Base-by-base conservation (phyloP, 2,797 vertebrate genomes). In the Acestrorhynchus altus region DNA sequence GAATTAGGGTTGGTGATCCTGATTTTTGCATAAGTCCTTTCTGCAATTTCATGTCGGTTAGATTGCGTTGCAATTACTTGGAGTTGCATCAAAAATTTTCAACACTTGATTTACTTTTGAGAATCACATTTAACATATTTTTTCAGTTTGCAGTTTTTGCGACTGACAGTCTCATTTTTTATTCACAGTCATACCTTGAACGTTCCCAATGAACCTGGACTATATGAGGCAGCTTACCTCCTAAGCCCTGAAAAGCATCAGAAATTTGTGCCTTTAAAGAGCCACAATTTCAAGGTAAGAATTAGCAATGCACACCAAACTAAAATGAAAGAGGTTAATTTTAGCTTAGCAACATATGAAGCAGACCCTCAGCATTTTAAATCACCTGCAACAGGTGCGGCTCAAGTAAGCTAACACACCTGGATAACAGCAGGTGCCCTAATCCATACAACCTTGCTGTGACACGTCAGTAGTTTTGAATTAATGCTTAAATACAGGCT, bases 351-450 rank as follows among this genome's bases (percentile, higher is more conserved):
- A 54, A 35, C 46, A 74, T 54, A 77, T 64, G n/a, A 42, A 51
- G 52, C 13, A 44, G 10, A 13, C 28, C 51, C 46, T 76, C 44
- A 76, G 42, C 56, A 74, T 64, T 78, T 35, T 65, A 74, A 26
- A 57, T 54, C 75, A 82, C 74, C 83, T 82, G 80, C 40, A 59
- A 61, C 80, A 80, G 83, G 74, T 82, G 77, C 15, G 59, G 78
- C 64, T 76, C 35, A 69, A 42, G 54, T 59, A 72, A 78, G 56
- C 72, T 57, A 60, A 20, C 39, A 57, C 72, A 80, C 80, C 74
- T 78, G 64, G 49, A 47, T 31, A 35, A 70, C 40, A 31, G 70
- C 82, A 77, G 77, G 77, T 77, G 70, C 26, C 22, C 13, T 74
- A 31, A 56, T 74, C 75, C 72, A 73, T 72, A 72, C 24, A 61